Evolutionary conservation across 2,113 vertebrate genomes (phyloP), one percentile per base, ranked within the genome.

Genomic region (Saccopteryx bilineata): DNA sequence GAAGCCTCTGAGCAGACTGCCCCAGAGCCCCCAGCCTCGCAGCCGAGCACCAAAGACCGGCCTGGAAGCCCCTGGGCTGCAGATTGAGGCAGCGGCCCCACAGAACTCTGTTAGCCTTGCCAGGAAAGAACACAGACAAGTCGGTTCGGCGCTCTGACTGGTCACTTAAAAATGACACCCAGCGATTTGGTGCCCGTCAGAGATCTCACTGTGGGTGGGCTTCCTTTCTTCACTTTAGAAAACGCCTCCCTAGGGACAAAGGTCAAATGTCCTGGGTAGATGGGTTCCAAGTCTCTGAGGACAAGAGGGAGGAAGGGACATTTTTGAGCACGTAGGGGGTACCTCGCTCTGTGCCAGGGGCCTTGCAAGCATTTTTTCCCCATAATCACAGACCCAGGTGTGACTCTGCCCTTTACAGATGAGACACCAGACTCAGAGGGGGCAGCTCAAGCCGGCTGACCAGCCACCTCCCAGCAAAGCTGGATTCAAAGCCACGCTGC

Each of bases 371-470:
- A 12, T 31, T 65, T 14, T 15, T 56, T 23, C 69, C 81, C 17
- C 31, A 0, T 14, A 69, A 18, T 33, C 86, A 54, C 86, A 5
- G 33, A 60, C 31, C 26, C 13, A 18, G 52, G 2, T 21, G 24
- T 1, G 10, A 54, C 2, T 0, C 18, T 4, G 33, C 48, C 24
- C 68, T 63, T n/a, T 14, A 18, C n/a, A n/a, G 68, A 2, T 18
- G 50, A 65, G 48, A 75, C 19, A 0, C 31, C 63, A 60, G 72
- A 71, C 86, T 14, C 26, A 1, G 23, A 31, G 9, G 56, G 18
- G 39, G 7, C 1, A 1, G 74, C n/a, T 2, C 8, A 0, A 5
- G 48, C 52, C 50, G 5, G 5, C 4, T 6, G 7, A 23, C 56
- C 65, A 58, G 39, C 63, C 0, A 60, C 11, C 10, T 75, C 5